These are phyloP conservation scores for Chelonia mydas DNA, from an alignment of 2,797 vertebrate species.

Conservation along the genomic window DNA sequence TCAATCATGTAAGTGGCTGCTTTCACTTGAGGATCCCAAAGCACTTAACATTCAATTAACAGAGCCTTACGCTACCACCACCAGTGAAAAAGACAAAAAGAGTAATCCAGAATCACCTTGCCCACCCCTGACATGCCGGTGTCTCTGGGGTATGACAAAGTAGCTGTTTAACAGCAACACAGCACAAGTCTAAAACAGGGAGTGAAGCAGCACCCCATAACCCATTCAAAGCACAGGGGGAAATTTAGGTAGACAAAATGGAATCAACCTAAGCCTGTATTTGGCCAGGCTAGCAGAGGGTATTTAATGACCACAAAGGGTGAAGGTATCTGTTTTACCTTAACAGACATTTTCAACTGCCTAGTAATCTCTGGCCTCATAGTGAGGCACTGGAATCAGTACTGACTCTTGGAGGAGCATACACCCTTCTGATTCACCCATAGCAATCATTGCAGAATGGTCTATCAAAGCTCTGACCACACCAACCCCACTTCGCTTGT, in stretches of 20 bases:
- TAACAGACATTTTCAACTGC: not conserved
- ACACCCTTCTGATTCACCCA: not conserved
- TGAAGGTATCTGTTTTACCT: not conserved
- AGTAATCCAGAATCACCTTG: not conserved
- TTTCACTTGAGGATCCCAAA: not conserved
- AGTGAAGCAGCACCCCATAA: not conserved
- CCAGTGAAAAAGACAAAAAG: not conserved
- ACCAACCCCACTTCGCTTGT: not conserved
- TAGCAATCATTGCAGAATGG: not conserved
- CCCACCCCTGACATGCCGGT: not conserved
- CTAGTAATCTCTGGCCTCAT: not conserved
- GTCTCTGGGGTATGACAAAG: too few relatives aligned
- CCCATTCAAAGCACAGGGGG: not conserved
- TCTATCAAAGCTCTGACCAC: not conserved
- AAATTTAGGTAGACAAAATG: not conserved
- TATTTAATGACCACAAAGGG: not conserved
- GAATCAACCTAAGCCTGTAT: not conserved
- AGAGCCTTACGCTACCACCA: not conserved
- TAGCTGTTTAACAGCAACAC: not conserved
- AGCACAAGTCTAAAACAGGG: not conserved
- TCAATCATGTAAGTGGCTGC: not conserved
- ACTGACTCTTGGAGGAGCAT: not conserved
- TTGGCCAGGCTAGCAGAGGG: not conserved
- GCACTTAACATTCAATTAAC: not conserved
- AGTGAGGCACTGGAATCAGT: not conserved